phyloP scores from a whole-genome alignment of 2,888 invertebrate species.

The Phrixothrix hirtus region DNA sequence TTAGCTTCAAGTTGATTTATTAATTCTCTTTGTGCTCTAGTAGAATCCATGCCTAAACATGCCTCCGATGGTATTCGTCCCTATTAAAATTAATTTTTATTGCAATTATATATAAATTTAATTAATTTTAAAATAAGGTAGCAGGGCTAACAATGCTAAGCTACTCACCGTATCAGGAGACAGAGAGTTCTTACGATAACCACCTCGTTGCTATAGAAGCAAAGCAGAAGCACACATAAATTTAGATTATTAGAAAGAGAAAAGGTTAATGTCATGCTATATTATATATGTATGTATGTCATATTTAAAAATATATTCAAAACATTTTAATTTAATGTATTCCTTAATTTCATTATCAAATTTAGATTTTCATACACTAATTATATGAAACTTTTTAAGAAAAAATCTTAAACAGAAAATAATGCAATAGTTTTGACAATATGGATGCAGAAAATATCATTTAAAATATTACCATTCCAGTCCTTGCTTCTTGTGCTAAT shows the following conservation, averaged over 20 bases:
- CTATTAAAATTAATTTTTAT: conserved; percentile 43
- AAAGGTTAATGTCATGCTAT: conserved; percentile 13
- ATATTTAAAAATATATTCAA: too few species aligned
- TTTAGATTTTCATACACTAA: too few species aligned
- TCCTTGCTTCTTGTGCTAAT: conserved; percentile 88
- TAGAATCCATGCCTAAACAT: conserved; percentile 80
- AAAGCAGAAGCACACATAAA: conserved; percentile 51
- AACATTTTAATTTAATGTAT: too few species aligned
- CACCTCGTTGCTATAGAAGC: conserved; percentile 61
- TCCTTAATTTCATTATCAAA: too few species aligned
- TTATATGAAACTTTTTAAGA: too few species aligned
- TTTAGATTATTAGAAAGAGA: conserved; percentile 12
- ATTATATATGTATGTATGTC: too few species aligned
- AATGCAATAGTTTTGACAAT: conserved; percentile 16
- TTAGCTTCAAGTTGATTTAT: conserved; percentile 92
- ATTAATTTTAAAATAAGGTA: conserved; percentile 8
- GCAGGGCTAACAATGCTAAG: conserved; percentile 34
- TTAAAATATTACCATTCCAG: conserved; percentile 61
- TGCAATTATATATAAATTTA: background rate
- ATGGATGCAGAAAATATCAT: background rate
- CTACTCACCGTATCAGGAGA: conserved; percentile 65
- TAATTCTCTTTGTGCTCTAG: conserved; percentile 86
- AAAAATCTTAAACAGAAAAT: conserved; percentile 36
- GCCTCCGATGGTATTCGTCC: conserved; percentile 73
- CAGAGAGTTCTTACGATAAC: conserved; percentile 63